Percentiles rank a stretch among this genome's conserved stretches.
Conservation (phyloP, 2,888 invertebrate genomes). For the Molanna angustata region DNA sequence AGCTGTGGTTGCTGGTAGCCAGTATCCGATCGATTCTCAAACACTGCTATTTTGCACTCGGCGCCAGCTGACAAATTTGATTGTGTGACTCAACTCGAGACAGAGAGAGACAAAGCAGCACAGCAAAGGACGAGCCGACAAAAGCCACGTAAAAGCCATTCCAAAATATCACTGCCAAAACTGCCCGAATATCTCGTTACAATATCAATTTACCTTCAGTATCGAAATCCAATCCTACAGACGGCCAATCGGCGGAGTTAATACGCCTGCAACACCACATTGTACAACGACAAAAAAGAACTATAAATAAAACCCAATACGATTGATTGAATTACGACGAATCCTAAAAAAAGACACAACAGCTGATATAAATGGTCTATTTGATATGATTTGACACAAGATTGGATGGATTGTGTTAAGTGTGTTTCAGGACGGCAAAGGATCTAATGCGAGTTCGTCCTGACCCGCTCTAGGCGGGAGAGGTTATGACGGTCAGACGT, state of each 20-base stretch:
- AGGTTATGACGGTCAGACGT: constrained; percentile 12
- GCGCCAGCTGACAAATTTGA: too few species aligned
- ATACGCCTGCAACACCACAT: constrained; percentile 33
- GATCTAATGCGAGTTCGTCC: constrained; percentile 15
- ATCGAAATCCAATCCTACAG: constrained; percentile 20
- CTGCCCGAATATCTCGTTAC: constrained; percentile 3
- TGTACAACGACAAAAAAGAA: not conserved
- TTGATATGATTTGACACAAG: too few species aligned
- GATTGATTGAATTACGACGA: too few species aligned
- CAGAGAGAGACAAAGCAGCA: too few species aligned
- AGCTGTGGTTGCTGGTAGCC: not conserved
- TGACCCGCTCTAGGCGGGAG: constrained; percentile 29
- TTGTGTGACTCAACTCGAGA: too few species aligned
- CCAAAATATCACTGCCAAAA: constrained; percentile 13
- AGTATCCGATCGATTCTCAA: constrained; percentile 11
- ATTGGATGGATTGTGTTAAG: too few species aligned
- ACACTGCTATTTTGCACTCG: too few species aligned
- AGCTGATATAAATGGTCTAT: too few species aligned
- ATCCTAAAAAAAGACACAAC: too few species aligned
- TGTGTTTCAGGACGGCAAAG: constrained; percentile 15
- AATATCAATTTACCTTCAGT: constrained; percentile 28
- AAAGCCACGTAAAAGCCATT: constrained; percentile 23
- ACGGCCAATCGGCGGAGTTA: constrained; percentile 30
- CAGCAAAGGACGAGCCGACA: not conserved
- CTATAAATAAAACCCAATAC: too few species aligned